Evolutionary conservation across 2,888 invertebrate genomes (phyloP).

Genomic region (Portevinia maculata): DNA sequence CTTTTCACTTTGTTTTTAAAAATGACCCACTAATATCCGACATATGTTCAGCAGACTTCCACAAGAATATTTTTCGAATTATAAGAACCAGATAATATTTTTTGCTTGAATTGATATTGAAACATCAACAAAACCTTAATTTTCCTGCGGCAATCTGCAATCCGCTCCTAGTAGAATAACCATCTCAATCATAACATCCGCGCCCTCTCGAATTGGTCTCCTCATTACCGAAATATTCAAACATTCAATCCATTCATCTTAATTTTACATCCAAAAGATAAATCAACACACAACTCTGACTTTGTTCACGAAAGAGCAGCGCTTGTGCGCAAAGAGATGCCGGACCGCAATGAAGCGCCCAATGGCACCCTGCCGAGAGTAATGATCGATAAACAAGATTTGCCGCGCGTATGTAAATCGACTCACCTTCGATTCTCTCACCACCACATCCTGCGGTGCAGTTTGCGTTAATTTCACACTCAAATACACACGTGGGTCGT

Average conservation of each 20-base stretch:
- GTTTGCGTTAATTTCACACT: slow-evolving; percentile 72
- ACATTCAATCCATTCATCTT: slow-evolving; percentile 69
- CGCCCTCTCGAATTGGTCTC: slow-evolving; percentile 8
- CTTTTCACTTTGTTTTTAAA: too few species aligned
- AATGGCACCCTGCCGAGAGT: slow-evolving; percentile 77
- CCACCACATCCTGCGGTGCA: slow-evolving; percentile 44
- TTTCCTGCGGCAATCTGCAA: not conserved
- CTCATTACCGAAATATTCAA: slow-evolving; percentile 59
- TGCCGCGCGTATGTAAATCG: slow-evolving; percentile 71
- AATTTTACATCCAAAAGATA: slow-evolving; percentile 65
- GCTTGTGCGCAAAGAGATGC: slow-evolving; percentile 8
- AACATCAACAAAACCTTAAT: too few species aligned
- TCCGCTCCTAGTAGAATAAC: slow-evolving; percentile 46
- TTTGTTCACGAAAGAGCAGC: not conserved
- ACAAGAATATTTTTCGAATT: too few species aligned
- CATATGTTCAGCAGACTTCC: too few species aligned
- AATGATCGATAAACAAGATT: slow-evolving; percentile 78
- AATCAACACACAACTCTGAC: slow-evolving; percentile 64
- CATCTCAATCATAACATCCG: slow-evolving; percentile 23
- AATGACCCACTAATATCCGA: too few species aligned
- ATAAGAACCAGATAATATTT: too few species aligned
- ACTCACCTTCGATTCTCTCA: slow-evolving; percentile 64
- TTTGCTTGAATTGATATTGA: too few species aligned
- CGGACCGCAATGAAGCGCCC: slow-evolving; percentile 61
- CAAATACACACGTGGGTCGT: slow-evolving; percentile 36